Evolutionary conservation across 1,140 invertebrate species (phyloP).

Genomic region (Helicoverpa zea): DNA sequence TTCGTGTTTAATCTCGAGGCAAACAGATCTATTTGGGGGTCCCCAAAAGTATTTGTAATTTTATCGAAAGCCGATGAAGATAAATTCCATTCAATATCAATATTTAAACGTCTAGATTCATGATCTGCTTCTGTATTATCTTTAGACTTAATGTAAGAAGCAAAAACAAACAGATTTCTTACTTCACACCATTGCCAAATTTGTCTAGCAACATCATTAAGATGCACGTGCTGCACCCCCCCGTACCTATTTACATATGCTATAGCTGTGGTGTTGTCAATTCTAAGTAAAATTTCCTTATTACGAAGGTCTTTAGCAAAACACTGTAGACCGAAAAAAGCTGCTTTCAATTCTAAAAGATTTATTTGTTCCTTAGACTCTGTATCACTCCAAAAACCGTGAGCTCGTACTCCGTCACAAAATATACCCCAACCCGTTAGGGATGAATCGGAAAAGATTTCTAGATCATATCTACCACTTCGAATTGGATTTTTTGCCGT

Average conservation of each 20-base stretch:
- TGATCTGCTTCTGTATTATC: slow-evolving; percentile 35
- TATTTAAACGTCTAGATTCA: slow-evolving; percentile 32
- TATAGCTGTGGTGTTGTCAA: slow-evolving; percentile 38
- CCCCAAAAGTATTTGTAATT: slow-evolving; percentile 4
- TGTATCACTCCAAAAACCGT: slow-evolving; percentile 2
- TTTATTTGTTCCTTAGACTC: slow-evolving; percentile 37
- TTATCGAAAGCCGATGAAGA: not conserved
- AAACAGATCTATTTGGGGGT: slow-evolving; percentile 44
- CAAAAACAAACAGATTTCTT: slow-evolving; percentile 14
- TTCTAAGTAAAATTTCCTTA: slow-evolving; percentile 22
- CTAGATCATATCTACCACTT: slow-evolving; percentile 1
- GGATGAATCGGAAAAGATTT: slow-evolving; percentile 41
- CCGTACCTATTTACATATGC: slow-evolving; percentile 38
- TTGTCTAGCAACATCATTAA: slow-evolving; percentile 10
- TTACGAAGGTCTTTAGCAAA: slow-evolving; percentile 15
- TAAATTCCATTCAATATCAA: slow-evolving; percentile 40
- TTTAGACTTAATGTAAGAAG: slow-evolving; percentile 24
- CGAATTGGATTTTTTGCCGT: not conserved
- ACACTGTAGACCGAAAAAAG: slow-evolving; percentile 31
- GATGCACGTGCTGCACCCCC: slow-evolving; percentile 5
- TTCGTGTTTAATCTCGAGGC: slow-evolving; percentile 33
- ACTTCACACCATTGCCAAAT: slow-evolving; percentile 48
- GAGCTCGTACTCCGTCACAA: not conserved
- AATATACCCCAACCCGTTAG: slow-evolving; percentile 26
- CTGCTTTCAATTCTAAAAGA: slow-evolving; percentile 22